Evolutionary conservation across 2,888 invertebrate species (phyloP).

Genomic region (Notodonta dromedarius): DNA sequence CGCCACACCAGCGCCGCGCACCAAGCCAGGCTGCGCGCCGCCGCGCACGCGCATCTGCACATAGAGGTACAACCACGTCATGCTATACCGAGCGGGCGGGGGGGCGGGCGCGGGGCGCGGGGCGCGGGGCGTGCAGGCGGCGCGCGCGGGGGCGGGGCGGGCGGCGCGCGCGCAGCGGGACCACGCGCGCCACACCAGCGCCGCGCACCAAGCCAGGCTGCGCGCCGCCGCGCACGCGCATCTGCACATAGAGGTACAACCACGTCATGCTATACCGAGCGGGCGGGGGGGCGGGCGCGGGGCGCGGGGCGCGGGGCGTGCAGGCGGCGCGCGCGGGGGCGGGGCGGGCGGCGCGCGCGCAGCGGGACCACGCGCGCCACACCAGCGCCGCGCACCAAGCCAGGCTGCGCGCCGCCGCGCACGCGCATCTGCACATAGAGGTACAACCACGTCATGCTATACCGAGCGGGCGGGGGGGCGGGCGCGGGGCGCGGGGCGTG

Average conservation of each 20-base stretch:
- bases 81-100: constrained; percentile 85
- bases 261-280: too few relatives aligned
- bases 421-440: constrained; percentile 57
- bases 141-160: constrained; percentile 38
- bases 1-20: constrained; percentile 49
- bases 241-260: constrained; percentile 60
- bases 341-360: constrained; percentile 40
- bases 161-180: constrained; percentile 44
- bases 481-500: constrained; percentile 35
- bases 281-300: constrained; percentile 56
- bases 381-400: constrained; percentile 49
- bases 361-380: constrained; percentile 46
- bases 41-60: constrained; percentile 56
- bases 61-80: too few relatives aligned
- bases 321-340: constrained; percentile 39
- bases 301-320: constrained; percentile 21
- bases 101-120: constrained; percentile 24
- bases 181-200: constrained; percentile 46
- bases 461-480: constrained; percentile 42
- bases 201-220: constrained; percentile 47
- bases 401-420: constrained; percentile 45
- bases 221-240: constrained; percentile 50
- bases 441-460: too few relatives aligned
- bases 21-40: constrained; percentile 39
- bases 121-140: constrained; percentile 27